phyloP scores from a whole-genome alignment of 2,888 invertebrate species.

The Rhingia rostrata region DNA sequence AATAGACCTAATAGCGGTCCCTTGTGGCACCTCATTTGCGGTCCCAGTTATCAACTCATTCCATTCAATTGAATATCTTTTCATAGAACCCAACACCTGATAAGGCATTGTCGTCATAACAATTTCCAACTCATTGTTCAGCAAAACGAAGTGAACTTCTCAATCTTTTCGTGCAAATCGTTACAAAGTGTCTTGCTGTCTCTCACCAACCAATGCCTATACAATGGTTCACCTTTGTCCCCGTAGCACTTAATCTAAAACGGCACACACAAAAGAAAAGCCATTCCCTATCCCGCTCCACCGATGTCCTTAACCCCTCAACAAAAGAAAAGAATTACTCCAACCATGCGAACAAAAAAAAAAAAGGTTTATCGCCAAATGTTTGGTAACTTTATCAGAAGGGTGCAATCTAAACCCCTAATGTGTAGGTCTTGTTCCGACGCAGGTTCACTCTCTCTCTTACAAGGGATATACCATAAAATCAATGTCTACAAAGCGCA shows the following conservation, averaged over 20 bases:
- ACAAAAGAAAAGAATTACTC: constrained; percentile 17
- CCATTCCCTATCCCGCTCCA: constrained; percentile 46
- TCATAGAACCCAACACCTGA: constrained; percentile 8
- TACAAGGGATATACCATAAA: constrained; percentile 1
- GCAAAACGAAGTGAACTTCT: constrained; percentile 11
- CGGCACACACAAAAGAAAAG: constrained; percentile 24
- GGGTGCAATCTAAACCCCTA: constrained; percentile 47
- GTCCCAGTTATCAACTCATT: constrained; percentile 8
- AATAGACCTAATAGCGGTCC: too few species aligned
- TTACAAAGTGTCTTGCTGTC: constrained; percentile 50
- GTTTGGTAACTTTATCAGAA: constrained; percentile 56
- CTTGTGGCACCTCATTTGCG: too few species aligned
- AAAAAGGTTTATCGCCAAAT: constrained; percentile 35
- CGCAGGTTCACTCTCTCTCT: background rate
- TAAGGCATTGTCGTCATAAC: constrained; percentile 28
- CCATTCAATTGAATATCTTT: constrained; percentile 34
- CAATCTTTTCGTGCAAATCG: constrained; percentile 47
- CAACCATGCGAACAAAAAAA: constrained; percentile 4
- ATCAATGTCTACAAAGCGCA: constrained; percentile 33
- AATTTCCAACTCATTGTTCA: constrained; percentile 39
- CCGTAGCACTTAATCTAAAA: constrained; percentile 53
- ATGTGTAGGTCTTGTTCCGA: constrained; percentile 31
- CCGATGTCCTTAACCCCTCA: constrained; percentile 24
- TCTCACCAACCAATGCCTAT: constrained; percentile 37
- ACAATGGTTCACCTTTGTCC: constrained; percentile 44